Conservation (phyloP, 1,140 invertebrate genomes). For the Orussus abietinus region DNA sequence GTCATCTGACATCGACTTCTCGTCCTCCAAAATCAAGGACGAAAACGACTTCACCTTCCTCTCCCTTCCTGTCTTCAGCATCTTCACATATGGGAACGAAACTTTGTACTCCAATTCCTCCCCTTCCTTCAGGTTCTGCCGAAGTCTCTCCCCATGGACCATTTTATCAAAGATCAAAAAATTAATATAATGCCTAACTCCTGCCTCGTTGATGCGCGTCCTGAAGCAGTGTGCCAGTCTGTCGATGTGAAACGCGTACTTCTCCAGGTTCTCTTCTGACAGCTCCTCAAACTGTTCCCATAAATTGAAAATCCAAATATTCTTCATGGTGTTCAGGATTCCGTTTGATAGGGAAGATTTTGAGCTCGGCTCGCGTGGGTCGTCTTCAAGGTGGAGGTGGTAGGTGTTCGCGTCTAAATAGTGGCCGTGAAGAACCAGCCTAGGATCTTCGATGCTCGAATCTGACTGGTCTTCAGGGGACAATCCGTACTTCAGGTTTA, state of each 20-base stretch:
- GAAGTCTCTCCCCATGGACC: too few species aligned
- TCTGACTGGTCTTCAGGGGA: conserved; percentile 21
- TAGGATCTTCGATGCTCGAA: conserved; percentile 1
- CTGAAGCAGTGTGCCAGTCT: conserved; percentile 15
- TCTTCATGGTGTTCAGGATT: too few species aligned
- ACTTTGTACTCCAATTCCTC: background rate
- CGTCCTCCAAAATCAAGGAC: background rate
- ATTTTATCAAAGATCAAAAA: conserved; percentile 25
- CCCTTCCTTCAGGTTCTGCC: background rate
- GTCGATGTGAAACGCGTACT: conserved; percentile 16
- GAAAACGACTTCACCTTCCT: conserved; percentile 5
- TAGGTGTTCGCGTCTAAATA: conserved; percentile 14
- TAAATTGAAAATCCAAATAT: conserved; percentile 6
- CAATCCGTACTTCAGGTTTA: conserved; percentile 23
- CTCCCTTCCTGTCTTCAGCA: too few species aligned
- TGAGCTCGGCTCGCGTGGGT: too few species aligned
- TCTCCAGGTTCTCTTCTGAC: background rate
- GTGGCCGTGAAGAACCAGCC: conserved; percentile 26
- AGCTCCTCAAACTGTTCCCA: background rate
- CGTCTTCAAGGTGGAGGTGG: conserved; percentile 13
- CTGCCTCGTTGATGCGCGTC: conserved; percentile 3
- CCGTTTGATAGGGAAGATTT: too few species aligned
- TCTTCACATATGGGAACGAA: too few species aligned
- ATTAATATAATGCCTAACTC: conserved; percentile 20
- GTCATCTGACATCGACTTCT: too few species aligned